Percentiles rank a stretch among this genome's conserved stretches.
Evolutionary conservation across 2,113 vertebrate genomes (phyloP).

Genomic region (Crypturellus undulatus): DNA sequence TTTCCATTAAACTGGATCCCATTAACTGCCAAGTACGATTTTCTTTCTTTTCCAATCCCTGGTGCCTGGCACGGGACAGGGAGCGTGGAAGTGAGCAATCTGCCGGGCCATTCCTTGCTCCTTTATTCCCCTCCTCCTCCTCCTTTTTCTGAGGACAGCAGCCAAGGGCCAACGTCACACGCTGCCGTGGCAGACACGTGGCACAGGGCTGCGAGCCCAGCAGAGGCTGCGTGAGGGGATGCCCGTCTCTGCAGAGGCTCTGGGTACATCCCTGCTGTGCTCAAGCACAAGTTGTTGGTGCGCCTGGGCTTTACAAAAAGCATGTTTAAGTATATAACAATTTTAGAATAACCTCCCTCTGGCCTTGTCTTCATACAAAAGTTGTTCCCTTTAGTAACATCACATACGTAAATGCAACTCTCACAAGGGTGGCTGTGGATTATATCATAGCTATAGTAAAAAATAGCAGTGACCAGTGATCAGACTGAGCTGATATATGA

Average conservation of each 20-base stretch:
- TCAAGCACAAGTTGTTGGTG: neutral
- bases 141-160: neutral
- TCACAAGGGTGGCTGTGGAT: neutral
- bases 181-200: neutral
- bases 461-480: neutral
- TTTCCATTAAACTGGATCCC: neutral
- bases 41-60: neutral
- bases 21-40: neutral
- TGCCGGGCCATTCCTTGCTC: neutral
- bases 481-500: slow-evolving; percentile 7
- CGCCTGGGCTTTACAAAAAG: neutral
- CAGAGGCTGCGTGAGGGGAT: fast-evolving
- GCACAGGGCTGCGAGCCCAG: neutral
- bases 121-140: neutral
- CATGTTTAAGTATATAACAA: neutral
- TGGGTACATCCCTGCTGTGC: neutral
- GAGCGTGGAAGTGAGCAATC: fast-evolving
- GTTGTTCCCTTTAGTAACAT: neutral
- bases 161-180: neutral
- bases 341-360: neutral
- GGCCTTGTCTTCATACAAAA: slow-evolving; percentile 37
- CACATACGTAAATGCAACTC: neutral
- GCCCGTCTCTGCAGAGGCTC: neutral
- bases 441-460: neutral
- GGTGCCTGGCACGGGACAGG: neutral